phyloP scores from a whole-genome alignment of 2,797 vertebrate species.

The Tauraco hartlaubi region DNA sequence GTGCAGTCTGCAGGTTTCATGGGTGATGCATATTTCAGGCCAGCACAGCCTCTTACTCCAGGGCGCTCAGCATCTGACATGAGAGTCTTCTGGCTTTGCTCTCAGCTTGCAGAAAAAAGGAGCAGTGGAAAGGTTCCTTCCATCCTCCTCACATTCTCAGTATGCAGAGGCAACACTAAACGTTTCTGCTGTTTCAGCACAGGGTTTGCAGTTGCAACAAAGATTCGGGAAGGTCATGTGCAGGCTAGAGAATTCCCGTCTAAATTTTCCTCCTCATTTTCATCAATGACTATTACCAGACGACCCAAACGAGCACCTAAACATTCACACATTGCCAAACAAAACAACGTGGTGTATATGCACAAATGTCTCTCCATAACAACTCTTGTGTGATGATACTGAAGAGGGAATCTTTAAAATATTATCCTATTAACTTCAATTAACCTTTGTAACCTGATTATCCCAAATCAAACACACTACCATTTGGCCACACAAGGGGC shows the following conservation, averaged over 20 bases:
- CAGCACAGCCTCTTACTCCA: not conserved
- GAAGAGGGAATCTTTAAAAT: not conserved
- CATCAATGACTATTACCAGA: not conserved
- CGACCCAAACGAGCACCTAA: not conserved
- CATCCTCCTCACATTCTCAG: not conserved
- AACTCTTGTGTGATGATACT: not conserved
- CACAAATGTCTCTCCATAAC: not conserved
- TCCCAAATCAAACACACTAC: conserved; percentile 30
- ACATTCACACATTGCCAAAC: not conserved
- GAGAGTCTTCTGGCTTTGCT: not conserved
- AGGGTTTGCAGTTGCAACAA: not conserved
- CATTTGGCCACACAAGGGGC: conserved; percentile 53
- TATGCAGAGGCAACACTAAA: not conserved
- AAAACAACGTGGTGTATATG: not conserved
- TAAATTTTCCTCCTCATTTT: not conserved
- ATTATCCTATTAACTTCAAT: not conserved
- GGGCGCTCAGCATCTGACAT: not conserved
- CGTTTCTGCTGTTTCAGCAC: not conserved
- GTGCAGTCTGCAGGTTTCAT: not conserved
- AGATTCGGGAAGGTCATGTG: not conserved
- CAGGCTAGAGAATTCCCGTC: not conserved
- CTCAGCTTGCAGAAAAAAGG: not conserved
- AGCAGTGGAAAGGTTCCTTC: not conserved
- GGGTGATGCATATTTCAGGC: not conserved
- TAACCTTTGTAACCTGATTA: conserved; percentile 21